phyloP scores from a whole-genome alignment of 2,888 invertebrate genomes.

The Frankliniella intonsa region DNA sequence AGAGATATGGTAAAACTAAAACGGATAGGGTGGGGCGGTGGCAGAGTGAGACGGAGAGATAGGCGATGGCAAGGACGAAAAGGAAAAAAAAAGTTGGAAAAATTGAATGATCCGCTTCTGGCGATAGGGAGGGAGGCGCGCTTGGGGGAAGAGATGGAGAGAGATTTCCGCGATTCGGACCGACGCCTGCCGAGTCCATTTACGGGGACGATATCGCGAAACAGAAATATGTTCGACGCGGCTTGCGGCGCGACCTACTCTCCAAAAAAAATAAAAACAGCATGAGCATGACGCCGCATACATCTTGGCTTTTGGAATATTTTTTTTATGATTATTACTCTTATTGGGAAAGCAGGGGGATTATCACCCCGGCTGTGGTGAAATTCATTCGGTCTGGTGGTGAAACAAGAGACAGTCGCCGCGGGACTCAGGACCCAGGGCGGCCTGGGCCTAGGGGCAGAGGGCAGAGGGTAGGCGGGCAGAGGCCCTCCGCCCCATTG shows the following conservation, averaged over 20 bases:
- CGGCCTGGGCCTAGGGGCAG: not conserved
- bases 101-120: not conserved
- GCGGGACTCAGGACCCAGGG: no score
- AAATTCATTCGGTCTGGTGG: no score
- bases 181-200: not conserved
- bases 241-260: not conserved
- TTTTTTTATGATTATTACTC: no score
- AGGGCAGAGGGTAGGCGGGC: not conserved
- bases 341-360: no score
- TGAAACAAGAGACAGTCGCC: no score
- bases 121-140: not conserved
- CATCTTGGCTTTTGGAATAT: no score
- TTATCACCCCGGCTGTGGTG: no score
- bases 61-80: not conserved
- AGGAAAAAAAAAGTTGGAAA: not conserved
- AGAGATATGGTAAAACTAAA: no score
- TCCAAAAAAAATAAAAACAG: not conserved
- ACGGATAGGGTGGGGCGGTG: no score
- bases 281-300: not conserved
- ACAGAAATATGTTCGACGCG: constrained; percentile 5
- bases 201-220: not conserved
- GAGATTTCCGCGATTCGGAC: not conserved
- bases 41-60: not conserved
- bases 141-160: not conserved
- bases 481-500: not conserved